Conservation (phyloP, 2,113 vertebrate genomes). For the Orthonyx spaldingii region DNA sequence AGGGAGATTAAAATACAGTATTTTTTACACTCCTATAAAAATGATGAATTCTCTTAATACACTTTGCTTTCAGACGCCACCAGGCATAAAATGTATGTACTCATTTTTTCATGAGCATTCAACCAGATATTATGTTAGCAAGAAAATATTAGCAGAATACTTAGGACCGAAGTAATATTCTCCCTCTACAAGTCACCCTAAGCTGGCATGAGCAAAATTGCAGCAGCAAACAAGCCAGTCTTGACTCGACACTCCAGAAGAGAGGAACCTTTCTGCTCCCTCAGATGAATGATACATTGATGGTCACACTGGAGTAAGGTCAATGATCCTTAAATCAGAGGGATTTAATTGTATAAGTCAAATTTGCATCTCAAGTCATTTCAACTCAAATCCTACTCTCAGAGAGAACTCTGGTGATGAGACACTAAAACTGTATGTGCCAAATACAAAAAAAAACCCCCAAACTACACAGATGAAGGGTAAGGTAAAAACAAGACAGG, state of each 20-base stretch:
- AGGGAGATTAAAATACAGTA: background rate
- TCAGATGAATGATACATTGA: background rate
- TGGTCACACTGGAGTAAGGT: background rate
- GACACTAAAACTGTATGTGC: background rate
- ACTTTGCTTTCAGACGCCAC: background rate
- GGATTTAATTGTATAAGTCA: background rate
- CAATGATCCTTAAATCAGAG: background rate
- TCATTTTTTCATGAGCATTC: background rate
- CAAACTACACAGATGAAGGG: accelerated
- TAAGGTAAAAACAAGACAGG: background rate
- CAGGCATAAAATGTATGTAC: background rate
- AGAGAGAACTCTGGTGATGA: background rate
- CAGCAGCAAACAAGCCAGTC: constrained; percentile 7
- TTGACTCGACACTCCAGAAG: background rate
- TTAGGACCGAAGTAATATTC: background rate
- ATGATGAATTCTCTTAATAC: constrained; percentile 13
- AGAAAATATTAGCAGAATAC: background rate
- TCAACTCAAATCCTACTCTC: background rate
- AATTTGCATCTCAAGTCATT: background rate
- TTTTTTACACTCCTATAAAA: background rate
- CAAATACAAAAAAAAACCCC: background rate
- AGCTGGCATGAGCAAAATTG: background rate
- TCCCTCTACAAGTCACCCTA: background rate
- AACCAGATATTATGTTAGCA: background rate
- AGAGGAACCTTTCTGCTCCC: constrained; percentile 5